Base-by-base conservation (phyloP, 2,888 invertebrate genomes). In the Diaperis boleti region DNA sequence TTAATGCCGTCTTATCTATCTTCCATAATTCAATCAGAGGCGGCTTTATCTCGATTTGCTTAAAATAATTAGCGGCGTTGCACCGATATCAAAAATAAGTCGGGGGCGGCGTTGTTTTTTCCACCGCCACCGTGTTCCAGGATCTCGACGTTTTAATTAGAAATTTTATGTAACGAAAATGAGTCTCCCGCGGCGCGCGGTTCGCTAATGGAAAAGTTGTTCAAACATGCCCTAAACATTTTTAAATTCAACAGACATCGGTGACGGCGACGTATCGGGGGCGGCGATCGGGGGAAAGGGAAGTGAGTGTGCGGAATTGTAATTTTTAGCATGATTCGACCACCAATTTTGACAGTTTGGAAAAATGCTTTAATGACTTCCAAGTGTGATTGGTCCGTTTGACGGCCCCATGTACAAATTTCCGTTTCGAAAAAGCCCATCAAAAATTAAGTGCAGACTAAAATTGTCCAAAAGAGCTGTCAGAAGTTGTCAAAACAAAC, bases 1-100 rank as follows among this genome's bases (percentile, higher is more conserved):
- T 71, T 72, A 73, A 72, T 71, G 71, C 65, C 69, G 69, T 70
- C 75, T 75, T 74, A 75, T 74, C 75, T 72, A 57, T n/a, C 67
- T 61, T 68, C 71, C 72, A 73, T 75, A 75, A 75, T 74, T 75
- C 75, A 75, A 75, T 75, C 74, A 69, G 62, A 67, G 57, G n/a
- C 37, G 66, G 70, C 67, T 72, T 69, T 72, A 74, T 72, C 69
- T 64, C 60, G 68, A 72, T 74, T 74, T 71, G 64, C 73, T 72
- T 71, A 72, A 72, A 74, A 73, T 74, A 72, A 74, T 74, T 72
- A 73, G 70, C 65, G 45, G 10, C 45, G 50, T 33, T 41, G 54
- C 29, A 41, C 17, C 54, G 18, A 29, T 54, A 39, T 54, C 42
- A 42, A 42, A 54, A 52, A 39, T 41, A 18, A 54, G 17, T 52